Conservation (phyloP, 2,888 invertebrate species). For the Pseudoips prasinana region DNA sequence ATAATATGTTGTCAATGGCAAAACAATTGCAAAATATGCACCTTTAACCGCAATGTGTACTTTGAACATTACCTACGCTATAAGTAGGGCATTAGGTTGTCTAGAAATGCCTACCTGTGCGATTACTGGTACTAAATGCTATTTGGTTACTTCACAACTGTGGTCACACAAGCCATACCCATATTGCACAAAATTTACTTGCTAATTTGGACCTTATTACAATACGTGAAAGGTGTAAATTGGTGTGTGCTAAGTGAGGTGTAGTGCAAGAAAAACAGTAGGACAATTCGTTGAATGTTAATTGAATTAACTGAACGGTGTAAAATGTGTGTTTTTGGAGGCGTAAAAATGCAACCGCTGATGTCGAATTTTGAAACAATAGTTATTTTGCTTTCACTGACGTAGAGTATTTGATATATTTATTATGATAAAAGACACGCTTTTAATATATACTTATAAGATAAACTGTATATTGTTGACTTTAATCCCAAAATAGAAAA, state of each 20-base stretch:
- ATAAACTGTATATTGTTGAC: too few species aligned
- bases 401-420: too few species aligned
- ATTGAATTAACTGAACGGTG: too few species aligned
- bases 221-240: slow-evolving; percentile 6
- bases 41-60: slow-evolving; percentile 7
- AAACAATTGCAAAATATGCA: slow-evolving; percentile 16
- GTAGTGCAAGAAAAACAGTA: slow-evolving; percentile 15
- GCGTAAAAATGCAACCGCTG: too few species aligned
- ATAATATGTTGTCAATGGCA: too few species aligned
- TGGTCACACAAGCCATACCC: slow-evolving; percentile 23
- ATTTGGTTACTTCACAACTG: slow-evolving; percentile 54
- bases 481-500: too few species aligned
- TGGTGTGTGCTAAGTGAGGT: slow-evolving; percentile 2
- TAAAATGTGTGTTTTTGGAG: too few species aligned
- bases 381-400: too few species aligned
- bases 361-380: too few species aligned
- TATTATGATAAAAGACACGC: too few species aligned
- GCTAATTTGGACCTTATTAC: slow-evolving; percentile 26
- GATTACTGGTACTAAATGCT: slow-evolving; percentile 38
- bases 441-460: too few species aligned
- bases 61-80: slow-evolving; percentile 16
- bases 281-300: slow-evolving; percentile 5
- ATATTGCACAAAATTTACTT: slow-evolving; percentile 18
- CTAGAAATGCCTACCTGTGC: slow-evolving; percentile 46
- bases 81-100: slow-evolving; percentile 55